A percentile compares a stretch with the other conserved stretches of the same genome.
phyloP scores from a whole-genome alignment of 2,888 invertebrate genomes.

The Cephus nigrinus region DNA sequence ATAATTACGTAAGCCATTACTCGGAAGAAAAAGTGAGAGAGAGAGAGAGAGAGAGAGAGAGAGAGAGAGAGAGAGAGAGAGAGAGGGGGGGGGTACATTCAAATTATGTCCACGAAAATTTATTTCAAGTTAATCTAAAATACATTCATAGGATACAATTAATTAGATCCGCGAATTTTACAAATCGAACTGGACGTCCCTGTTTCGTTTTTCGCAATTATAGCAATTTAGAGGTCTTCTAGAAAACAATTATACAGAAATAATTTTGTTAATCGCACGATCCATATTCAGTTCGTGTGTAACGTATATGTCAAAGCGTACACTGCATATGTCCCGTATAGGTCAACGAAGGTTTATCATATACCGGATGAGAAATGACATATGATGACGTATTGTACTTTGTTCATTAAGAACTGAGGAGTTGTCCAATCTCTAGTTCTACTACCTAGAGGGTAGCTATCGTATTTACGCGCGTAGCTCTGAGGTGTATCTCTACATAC shows the following conservation, averaged over 20 bases:
- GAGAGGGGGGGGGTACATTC: too few relatives aligned
- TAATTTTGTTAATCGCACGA: not conserved
- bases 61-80: too few relatives aligned
- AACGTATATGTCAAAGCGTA: not conserved
- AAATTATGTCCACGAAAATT: too few relatives aligned
- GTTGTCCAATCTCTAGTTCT: too few relatives aligned
- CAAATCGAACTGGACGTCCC: not conserved
- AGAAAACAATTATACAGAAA: not conserved
- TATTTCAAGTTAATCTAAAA: not conserved
- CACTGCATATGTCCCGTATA: too few relatives aligned
- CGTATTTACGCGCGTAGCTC: not conserved
- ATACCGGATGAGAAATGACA: too few relatives aligned
- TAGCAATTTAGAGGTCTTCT: not conserved
- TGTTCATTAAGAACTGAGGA: too few relatives aligned
- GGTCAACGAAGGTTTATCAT: not conserved
- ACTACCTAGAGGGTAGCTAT: too few relatives aligned
- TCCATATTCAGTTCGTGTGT: not conserved
- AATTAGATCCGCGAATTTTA: not conserved
- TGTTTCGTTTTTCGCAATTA: not conserved
- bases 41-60: too few relatives aligned
- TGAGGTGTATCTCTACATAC: slow-evolving; percentile 24
- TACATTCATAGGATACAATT: not conserved
- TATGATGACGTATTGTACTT: too few relatives aligned
- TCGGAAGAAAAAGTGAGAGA: too few relatives aligned
- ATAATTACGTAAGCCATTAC: not conserved